These are phyloP conservation scores for Volucella inanis DNA, from an alignment of 2,888 invertebrate species.

Conservation along the genomic window DNA sequence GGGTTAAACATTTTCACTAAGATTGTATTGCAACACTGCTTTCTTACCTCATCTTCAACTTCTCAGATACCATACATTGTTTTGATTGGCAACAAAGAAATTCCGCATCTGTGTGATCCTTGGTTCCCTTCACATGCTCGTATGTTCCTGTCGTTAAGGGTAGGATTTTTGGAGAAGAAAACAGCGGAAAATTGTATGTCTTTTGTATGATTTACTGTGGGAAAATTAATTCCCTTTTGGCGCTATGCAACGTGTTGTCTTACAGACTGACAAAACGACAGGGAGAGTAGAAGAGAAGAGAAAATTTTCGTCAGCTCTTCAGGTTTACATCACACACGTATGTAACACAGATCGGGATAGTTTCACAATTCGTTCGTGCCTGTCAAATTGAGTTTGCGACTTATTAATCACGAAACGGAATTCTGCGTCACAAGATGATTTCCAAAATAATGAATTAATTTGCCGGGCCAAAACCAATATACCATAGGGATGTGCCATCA, in stretches of 20 bases:
- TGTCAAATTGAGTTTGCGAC: slow-evolving; percentile 63
- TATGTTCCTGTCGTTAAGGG: not conserved
- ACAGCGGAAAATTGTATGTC: slow-evolving; percentile 55
- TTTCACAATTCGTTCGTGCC: slow-evolving; percentile 45
- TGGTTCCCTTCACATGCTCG: not conserved
- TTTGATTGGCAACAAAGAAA: slow-evolving; percentile 58
- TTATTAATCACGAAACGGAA: slow-evolving; percentile 64
- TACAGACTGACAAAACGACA: not conserved
- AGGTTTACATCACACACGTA: slow-evolving; percentile 7
- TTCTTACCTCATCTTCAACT: too few relatives aligned
- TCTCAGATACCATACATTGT: not conserved
- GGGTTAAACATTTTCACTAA: too few relatives aligned
- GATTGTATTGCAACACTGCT: too few relatives aligned
- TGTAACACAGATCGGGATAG: slow-evolving; percentile 14
- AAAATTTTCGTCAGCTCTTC: not conserved
- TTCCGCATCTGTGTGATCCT: slow-evolving; percentile 12
- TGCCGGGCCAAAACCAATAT: slow-evolving; percentile 7
- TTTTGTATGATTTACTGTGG: slow-evolving; percentile 66
- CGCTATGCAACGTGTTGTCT: slow-evolving; percentile 10
- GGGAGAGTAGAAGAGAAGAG: not conserved
- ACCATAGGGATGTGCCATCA: not conserved
- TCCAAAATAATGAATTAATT: slow-evolving; percentile 69
- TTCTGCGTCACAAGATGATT: slow-evolving; percentile 60
- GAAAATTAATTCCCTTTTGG: slow-evolving; percentile 60
- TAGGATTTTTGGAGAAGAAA: slow-evolving; percentile 25